Conservation (phyloP, 2,113 vertebrate genomes). For the Nannobrachium achirus region DNA sequence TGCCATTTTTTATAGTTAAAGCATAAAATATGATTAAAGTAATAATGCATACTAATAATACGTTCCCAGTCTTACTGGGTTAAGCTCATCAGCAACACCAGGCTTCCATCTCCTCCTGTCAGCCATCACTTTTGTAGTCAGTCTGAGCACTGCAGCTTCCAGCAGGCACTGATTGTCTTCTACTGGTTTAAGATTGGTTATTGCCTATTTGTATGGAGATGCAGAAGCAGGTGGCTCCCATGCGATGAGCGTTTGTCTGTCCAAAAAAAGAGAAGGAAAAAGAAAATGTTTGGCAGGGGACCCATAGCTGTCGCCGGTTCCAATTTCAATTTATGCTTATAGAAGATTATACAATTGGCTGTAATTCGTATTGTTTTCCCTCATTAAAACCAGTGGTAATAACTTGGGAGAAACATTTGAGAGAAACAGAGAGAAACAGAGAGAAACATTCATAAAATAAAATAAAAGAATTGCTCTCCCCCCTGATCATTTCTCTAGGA, state of each 20-base stretch:
- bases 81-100: constrained; percentile 56
- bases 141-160: constrained; percentile 12
- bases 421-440: too few species aligned
- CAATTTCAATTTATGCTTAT: constrained; percentile 1
- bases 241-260: neutral
- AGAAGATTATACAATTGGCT: neutral
- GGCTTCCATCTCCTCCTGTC: constrained; percentile 20
- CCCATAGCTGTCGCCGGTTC: neutral
- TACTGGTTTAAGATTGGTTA: constrained; percentile 37
- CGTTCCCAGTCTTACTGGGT: too few species aligned
- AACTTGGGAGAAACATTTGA: neutral
- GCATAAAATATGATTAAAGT: too few species aligned
- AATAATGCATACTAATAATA: too few species aligned
- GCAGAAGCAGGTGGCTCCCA: neutral
- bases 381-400: constrained; percentile 1
- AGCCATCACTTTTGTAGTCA: constrained; percentile 33
- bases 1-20: too few species aligned
- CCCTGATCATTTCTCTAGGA: neutral
- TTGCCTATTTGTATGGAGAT: constrained; percentile 33
- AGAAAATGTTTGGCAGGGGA: constrained; percentile 4
- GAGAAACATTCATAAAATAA: too few species aligned
- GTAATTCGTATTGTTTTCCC: neutral
- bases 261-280: neutral
- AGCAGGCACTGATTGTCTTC: constrained; percentile 28
- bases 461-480: too few species aligned